Evolutionary conservation across 2,888 invertebrate genomes (phyloP).

Genomic region (Drosophila helvetica): DNA sequence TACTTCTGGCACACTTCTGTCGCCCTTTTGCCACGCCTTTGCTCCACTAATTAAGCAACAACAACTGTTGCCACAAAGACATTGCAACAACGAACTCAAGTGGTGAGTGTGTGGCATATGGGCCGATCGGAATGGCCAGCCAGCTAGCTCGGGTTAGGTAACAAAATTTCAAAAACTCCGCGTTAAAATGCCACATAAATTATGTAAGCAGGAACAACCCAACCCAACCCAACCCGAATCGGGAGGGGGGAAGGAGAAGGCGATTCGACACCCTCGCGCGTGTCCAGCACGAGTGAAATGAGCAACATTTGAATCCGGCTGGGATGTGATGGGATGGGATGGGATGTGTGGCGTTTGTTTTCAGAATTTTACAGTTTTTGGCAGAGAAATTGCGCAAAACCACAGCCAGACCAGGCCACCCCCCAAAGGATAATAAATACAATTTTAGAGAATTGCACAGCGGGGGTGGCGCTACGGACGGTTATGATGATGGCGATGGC

Average conservation of each 20-base stretch:
- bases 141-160: too few relatives aligned
- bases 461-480: conserved; percentile 39
- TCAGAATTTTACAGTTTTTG: conserved; percentile 47
- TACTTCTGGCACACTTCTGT: conserved; percentile 67
- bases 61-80: conserved; percentile 47
- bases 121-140: conserved; percentile 32
- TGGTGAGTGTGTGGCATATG: conserved; percentile 34
- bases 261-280: conserved; percentile 48
- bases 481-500: not conserved
- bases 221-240: not conserved
- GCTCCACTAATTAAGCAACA: conserved; percentile 65
- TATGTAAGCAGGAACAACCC: conserved; percentile 47
- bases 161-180: conserved; percentile 54
- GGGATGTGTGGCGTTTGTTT: conserved; percentile 12
- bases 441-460: conserved; percentile 47
- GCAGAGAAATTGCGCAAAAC: conserved; percentile 40
- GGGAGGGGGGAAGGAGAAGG: not conserved
- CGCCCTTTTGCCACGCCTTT: conserved; percentile 41
- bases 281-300: conserved; percentile 51
- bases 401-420: conserved; percentile 24
- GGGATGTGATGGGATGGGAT: too few relatives aligned
- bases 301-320: conserved; percentile 36
- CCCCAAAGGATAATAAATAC: conserved; percentile 33
- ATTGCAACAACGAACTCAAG: conserved; percentile 21
- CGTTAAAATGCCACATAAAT: conserved; percentile 79